phyloP scores from a whole-genome alignment of 2,888 invertebrate genomes.

The Cephus sareptanus region DNA sequence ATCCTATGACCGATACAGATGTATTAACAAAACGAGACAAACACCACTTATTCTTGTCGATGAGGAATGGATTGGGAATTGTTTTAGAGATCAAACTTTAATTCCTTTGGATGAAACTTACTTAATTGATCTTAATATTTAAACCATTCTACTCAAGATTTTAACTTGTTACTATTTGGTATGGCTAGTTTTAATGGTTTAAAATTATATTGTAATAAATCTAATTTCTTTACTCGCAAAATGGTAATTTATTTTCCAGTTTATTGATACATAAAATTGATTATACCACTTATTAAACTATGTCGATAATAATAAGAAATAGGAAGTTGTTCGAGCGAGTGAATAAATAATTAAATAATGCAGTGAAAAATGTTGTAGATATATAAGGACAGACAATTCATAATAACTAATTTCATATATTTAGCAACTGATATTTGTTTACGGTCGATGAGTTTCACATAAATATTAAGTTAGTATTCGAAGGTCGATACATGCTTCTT shows the following conservation, averaged over 20 bases:
- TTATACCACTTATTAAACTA: not conserved
- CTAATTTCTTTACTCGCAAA: not conserved
- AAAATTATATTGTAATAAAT: not conserved
- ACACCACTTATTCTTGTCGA: not conserved
- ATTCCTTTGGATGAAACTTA: not conserved
- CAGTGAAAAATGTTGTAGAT: not conserved
- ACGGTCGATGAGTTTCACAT: not conserved
- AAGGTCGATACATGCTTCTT: slow-evolving; percentile 57
- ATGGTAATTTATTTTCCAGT: not conserved
- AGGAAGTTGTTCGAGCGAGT: not conserved
- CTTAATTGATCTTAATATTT: not conserved
- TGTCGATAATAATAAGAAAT: not conserved
- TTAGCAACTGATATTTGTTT: not conserved
- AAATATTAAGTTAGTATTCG: slow-evolving; percentile 20
- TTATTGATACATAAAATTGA: not conserved
- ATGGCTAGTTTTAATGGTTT: not conserved
- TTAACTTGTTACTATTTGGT: not conserved
- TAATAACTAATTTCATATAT: not conserved
- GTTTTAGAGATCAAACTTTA: not conserved
- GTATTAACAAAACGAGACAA: not conserved
- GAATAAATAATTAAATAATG: not conserved
- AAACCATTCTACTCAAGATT: not conserved
- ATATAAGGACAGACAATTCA: not conserved
- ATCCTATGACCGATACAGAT: not conserved
- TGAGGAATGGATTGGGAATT: not conserved